Base-by-base conservation (phyloP, 2,888 invertebrate species). In the Spodoptera littoralis region DNA sequence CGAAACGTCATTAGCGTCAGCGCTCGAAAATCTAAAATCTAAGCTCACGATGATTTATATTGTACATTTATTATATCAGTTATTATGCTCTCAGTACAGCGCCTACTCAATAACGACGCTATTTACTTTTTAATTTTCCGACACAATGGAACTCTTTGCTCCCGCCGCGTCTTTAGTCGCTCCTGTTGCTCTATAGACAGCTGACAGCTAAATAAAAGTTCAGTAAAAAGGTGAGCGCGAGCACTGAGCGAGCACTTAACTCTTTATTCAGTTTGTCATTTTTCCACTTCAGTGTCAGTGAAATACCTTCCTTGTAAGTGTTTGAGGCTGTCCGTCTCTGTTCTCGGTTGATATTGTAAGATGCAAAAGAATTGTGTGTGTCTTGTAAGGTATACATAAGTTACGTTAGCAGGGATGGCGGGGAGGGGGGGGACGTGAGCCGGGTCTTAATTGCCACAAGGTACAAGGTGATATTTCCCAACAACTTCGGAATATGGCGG, bases 1-100 rank as follows among this genome's bases (percentile, higher is more conserved):
- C 52, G 51, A 70, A 73, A 72, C 75, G 70, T 80, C 77, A 80
- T 82, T 80, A 80, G 50, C 66, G 72, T 78, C 69, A 68, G 60
- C 44, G 49, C 44, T 60, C 62, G n/a, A n/a, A n/a, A n/a, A 60
- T 65, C 66, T 49, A 57, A 22, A n/a, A 49, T 47, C 60, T 61
- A 49, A 65, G 60, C 71, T 56, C 18, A 44, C 49, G 57, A 48
- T 77, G 71, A 77, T 75, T 75, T 64, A 78, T 75, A 54, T 36
- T 41, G 12, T 45, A 62, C 69, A 72, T 68, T 67, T 64, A 62
- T 67, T 55, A 55, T 9, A 36, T 36, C 36, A 9, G 45, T 55
- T 67, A 67, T 65, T 61, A 70, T 22, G 36, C 47, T 18, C 45
- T n/a, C 48, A 9, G 30, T 9, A 9, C 36, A 5, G 36, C 36